phyloP scores from a whole-genome alignment of 2,113 vertebrate genomes.

The Pheucticus melanocephalus region DNA sequence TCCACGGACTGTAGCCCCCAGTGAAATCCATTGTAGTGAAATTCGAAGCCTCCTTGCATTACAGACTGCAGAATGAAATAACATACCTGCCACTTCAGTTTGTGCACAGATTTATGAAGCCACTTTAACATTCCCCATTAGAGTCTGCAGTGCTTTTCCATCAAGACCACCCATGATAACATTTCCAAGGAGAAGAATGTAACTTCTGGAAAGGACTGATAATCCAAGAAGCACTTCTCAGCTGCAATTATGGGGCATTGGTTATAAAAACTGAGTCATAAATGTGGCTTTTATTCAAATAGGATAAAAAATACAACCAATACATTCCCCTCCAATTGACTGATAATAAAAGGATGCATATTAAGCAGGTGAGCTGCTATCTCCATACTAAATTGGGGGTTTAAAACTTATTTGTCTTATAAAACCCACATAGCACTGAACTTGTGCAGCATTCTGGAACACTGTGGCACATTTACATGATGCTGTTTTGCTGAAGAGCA shows the following conservation, averaged over 20 bases:
- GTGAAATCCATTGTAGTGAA: not conserved
- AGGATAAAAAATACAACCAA: not conserved
- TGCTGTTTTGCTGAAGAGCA: not conserved
- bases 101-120: not conserved
- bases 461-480: not conserved
- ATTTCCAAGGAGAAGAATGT: not conserved
- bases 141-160: not conserved
- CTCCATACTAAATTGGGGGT: not conserved
- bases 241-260: not conserved
- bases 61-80: not conserved
- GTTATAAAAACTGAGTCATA: not conserved
- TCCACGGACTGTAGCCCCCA: not conserved
- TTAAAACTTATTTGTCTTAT: not conserved
- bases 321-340: not conserved
- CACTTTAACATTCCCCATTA: not conserved
- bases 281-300: not conserved
- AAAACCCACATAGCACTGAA: not conserved
- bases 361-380: not conserved
- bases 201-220: constrained; percentile 7
- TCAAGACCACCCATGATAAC: not conserved
- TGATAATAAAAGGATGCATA: not conserved
- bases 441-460: not conserved
- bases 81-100: constrained; percentile 2
- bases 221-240: constrained; percentile 10
- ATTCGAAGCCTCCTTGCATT: not conserved